Conservation (phyloP, 1,140 invertebrate species). For the Bombus pascuorum region DNA sequence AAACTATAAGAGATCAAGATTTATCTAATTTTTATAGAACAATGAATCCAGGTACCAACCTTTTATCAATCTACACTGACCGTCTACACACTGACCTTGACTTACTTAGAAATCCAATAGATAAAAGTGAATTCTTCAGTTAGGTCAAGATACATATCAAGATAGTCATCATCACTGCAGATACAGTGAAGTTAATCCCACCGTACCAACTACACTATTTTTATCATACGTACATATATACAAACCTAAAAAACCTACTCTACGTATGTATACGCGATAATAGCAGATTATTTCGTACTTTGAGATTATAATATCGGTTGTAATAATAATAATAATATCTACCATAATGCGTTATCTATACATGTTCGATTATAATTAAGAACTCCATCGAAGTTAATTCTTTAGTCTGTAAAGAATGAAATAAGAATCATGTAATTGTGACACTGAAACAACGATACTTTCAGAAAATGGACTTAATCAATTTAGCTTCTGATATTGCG, state of each 20-base stretch:
- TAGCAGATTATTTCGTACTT: not conserved
- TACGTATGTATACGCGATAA: too few relatives aligned
- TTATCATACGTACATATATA: not conserved
- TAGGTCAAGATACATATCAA: not conserved
- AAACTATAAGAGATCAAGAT: not conserved
- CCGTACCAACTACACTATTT: not conserved
- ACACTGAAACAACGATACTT: too few relatives aligned
- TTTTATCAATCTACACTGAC: too few relatives aligned
- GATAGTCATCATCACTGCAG: not conserved
- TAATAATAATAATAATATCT: too few relatives aligned
- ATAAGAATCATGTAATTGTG: too few relatives aligned
- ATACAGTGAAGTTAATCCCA: not conserved
- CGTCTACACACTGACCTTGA: not conserved
- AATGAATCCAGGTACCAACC: not conserved
- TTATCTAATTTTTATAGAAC: not conserved
- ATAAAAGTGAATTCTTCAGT: not conserved
- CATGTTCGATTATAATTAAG: too few relatives aligned
- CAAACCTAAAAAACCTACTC: not conserved
- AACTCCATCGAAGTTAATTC: too few relatives aligned
- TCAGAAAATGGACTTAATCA: too few relatives aligned
- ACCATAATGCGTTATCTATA: too few relatives aligned
- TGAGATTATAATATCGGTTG: not conserved
- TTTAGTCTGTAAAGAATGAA: too few relatives aligned
- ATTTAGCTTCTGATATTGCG: too few relatives aligned
- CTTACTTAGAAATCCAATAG: not conserved